phyloP scores from a whole-genome alignment of 2,113 vertebrate species.

The Strix uralensis region DNA sequence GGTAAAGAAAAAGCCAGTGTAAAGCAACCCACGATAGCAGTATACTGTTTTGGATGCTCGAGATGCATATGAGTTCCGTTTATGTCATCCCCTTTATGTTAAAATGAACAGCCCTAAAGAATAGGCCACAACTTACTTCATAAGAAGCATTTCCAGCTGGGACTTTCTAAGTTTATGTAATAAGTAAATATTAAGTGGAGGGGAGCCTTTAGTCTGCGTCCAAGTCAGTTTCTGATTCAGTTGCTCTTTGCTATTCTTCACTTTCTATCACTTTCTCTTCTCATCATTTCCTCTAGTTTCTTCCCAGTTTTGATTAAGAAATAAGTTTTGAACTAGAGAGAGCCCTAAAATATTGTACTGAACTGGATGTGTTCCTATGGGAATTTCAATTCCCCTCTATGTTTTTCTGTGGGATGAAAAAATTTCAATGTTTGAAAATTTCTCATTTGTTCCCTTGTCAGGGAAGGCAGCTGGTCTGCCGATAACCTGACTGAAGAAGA shows the following conservation, averaged over 20 bases:
- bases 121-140: background rate
- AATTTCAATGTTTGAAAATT: background rate
- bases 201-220: accelerated
- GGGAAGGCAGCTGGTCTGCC: no score
- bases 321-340: background rate
- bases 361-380: background rate
- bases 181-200: background rate
- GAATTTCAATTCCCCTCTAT: background rate
- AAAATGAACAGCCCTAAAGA: background rate
- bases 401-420: background rate
- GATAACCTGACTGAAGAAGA: no score
- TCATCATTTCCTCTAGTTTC: background rate
- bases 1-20: background rate
- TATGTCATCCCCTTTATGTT: background rate
- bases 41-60: background rate
- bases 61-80: background rate
- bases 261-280: background rate
- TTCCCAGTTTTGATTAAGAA: background rate
- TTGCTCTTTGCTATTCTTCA: background rate
- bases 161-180: background rate
- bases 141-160: background rate
- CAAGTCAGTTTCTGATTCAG: background rate
- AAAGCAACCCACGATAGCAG: background rate
- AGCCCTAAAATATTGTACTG: background rate
- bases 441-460: background rate